These are phyloP conservation scores for Diglossa cyanea DNA, from an alignment of 2,797 vertebrate genomes.

Conservation along the genomic window DNA sequence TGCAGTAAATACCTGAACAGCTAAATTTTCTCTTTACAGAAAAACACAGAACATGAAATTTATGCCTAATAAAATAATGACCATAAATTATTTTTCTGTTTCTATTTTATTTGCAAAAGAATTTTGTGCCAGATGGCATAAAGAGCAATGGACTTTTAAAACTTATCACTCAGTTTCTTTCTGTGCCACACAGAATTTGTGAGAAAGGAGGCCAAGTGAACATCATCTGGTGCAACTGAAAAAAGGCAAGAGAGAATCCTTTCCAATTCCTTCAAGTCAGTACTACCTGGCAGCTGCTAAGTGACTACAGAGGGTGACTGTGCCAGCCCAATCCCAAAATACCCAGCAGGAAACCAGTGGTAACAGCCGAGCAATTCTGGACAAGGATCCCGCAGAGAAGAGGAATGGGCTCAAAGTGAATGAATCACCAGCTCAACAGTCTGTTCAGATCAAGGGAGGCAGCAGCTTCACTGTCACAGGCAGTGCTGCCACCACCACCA, in stretches of 20 bases:
- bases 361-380: accelerated
- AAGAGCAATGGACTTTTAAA: background rate
- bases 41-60: background rate
- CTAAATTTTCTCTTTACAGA: background rate
- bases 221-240: background rate
- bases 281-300: background rate
- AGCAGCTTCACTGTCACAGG: accelerated
- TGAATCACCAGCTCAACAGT: background rate
- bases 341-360: background rate
- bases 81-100: background rate
- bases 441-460: background rate
- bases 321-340: background rate
- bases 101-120: background rate
- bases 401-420: background rate
- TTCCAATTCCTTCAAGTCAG: background rate
- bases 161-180: background rate
- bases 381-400: background rate
- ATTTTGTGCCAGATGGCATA: background rate
- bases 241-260: background rate
- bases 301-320: background rate
- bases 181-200: background rate
- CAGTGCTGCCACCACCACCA: background rate
- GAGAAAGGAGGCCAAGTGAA: background rate
- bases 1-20: background rate
- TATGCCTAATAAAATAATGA: background rate